Base-by-base conservation (phyloP, 1,140 invertebrate species). In the Tribolium castaneum region DNA sequence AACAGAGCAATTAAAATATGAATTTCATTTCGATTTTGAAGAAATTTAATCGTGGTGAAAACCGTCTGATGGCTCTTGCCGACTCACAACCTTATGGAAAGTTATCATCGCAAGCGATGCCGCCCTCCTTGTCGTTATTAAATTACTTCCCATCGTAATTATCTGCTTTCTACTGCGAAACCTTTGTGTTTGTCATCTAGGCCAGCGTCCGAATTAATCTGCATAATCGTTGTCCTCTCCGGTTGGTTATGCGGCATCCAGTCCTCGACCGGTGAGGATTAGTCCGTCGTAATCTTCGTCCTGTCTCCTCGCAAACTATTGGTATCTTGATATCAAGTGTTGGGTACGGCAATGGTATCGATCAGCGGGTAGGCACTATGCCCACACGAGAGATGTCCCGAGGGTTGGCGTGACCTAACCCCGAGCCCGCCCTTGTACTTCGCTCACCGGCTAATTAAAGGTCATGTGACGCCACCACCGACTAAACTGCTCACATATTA, bases 391-490 rank as follows among this genome's bases (percentile, higher is more conserved):
- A 77, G 76, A 80, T 80, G 80, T 80, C 80, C 78, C 81, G 76
- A 78, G 76, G 80, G 80, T 52, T 83, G 78, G 80, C 82, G 82
- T 83, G 82, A 82, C 82, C 82, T 80, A 83, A 80, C 82, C 81
- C 78, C 70, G 13, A 78, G 71, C 72, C 82, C 77, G 75, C 79
- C 80, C 79, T 81, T 77, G 59, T 78, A 73, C 78, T 77, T 51
- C 79, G 78, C 74, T 83, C 78, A 79, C 80, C 78, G 80, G 75
- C 80, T 83, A 83, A 83, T 83, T 83, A 83, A 82, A 81, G 82
- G 82, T 83, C 81, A 83, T 81, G 81, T 82, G 82, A 81, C 77
- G 75, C 78, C 76, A 80, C 77, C 75, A 72, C 75, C 77, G 80
- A 71, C 73, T 78, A 80, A 81, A 81, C 78, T 78, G 80, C 80